Conservation (phyloP, 2,797 vertebrate species). For the Mionectes olivaceus region DNA sequence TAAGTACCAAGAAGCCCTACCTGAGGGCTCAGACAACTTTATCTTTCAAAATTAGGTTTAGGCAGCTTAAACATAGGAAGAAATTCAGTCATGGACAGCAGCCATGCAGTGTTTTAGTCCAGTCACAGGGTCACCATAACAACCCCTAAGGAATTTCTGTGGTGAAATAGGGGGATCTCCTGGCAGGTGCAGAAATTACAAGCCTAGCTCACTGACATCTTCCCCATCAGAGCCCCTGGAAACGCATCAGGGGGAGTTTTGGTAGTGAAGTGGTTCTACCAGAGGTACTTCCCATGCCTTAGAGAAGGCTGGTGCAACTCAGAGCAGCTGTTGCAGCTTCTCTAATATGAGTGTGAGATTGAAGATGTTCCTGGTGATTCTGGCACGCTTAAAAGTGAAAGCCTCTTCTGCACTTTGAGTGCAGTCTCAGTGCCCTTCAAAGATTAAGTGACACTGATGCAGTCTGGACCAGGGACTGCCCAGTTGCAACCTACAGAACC, state of each 20-base stretch:
- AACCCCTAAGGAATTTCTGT: background rate
- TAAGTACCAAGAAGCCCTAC: background rate
- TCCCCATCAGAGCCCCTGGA: background rate
- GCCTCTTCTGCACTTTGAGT: background rate
- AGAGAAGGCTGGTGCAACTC: background rate
- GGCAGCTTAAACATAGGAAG: background rate
- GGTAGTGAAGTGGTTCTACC: background rate
- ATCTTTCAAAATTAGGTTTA: background rate
- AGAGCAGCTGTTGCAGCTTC: background rate
- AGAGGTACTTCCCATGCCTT: background rate
- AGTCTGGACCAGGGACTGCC: background rate
- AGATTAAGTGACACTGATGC: background rate
- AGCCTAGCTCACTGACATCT: background rate
- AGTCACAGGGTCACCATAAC: background rate
- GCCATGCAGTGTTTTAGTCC: background rate
- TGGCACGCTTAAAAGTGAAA: background rate
- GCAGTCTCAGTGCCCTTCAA: background rate
- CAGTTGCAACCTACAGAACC: background rate
- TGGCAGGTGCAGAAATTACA: background rate
- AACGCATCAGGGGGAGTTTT: rapidly evolving
- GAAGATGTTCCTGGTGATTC: background rate
- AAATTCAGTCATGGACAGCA: background rate
- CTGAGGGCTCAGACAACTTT: background rate
- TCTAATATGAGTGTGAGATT: background rate
- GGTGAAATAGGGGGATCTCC: background rate